Evolutionary conservation across 2,888 invertebrate species (phyloP).

Genomic region (Slavum lentiscoides): DNA sequence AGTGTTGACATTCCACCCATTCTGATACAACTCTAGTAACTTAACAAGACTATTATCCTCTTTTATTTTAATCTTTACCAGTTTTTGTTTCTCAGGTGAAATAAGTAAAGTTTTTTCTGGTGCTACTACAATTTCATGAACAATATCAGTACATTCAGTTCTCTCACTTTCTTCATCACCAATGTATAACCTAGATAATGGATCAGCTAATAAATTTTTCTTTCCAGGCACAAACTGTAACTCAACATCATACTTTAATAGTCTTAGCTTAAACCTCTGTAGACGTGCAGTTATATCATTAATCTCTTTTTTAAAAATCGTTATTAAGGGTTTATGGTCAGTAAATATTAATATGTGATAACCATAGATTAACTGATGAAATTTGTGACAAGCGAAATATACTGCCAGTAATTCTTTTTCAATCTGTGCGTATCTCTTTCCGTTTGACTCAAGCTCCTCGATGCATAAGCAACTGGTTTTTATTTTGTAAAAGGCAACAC

Average conservation of each 20-base stretch:
- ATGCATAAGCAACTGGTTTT: slow-evolving; percentile 33
- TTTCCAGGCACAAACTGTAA: slow-evolving; percentile 21
- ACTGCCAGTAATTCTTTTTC: slow-evolving; percentile 38
- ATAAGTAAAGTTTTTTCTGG: too few relatives aligned
- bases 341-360: slow-evolving; percentile 9
- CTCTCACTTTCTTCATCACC: neutral
- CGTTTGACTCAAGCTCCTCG: slow-evolving; percentile 12
- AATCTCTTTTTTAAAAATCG: slow-evolving; percentile 25
- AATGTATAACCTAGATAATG: slow-evolving; percentile 1
- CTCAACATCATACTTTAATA: slow-evolving; percentile 25
- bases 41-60: slow-evolving; percentile 4
- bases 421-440: slow-evolving; percentile 20
- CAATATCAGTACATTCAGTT: slow-evolving; percentile 12
- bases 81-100: neutral
- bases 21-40: neutral
- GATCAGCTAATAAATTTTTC: slow-evolving; percentile 25
- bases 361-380: slow-evolving; percentile 41
- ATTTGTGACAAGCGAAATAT: slow-evolving; percentile 30
- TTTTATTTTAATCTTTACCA: slow-evolving; percentile 1
- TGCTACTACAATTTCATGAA: slow-evolving; percentile 20
- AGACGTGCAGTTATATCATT: slow-evolving; percentile 24
- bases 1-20: neutral
- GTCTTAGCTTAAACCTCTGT: slow-evolving; percentile 44
- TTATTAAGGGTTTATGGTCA: slow-evolving; percentile 33
- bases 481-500: slow-evolving; percentile 34